Evolutionary conservation across 2,888 invertebrate species (phyloP), one percentile per base, ranked within the genome.

Genomic region (Eristalis arbustorum): DNA sequence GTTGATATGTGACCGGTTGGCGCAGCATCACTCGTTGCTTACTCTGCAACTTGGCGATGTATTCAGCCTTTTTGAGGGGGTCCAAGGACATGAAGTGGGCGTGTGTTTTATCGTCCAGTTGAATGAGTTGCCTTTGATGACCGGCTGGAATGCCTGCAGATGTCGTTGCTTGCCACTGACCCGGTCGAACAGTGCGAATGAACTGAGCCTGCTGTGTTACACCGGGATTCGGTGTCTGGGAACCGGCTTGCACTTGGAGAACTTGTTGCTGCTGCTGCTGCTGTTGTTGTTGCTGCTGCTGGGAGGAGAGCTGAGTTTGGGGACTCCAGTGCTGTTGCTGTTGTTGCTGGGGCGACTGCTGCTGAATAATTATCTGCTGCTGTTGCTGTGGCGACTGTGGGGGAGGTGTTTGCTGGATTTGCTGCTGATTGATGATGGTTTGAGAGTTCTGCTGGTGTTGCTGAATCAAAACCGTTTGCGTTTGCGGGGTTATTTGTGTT

Each of bases 1-100:
- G 91, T 71, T 91, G 93, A 85, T 91, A 92, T 3, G 92, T 90
- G 4, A 94, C 94, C 90, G 94, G 94, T 61, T 94, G 93, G 59
- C 95, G 94, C 68, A 95, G 89, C 88, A 95, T 90, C 37, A 94
- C 94, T 64, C 95, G 93, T 72, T 95, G 94, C 85, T 94, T 94
- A 88, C 94, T 94, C 91, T 96, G 96, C 85, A 97, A 93, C 91
- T 96, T 96, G 13, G 96, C 95, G 5, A 97, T 96, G 89, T 97
- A 97, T 91, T 96, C 94, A 1, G 96, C 96, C 57, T 96, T 94
- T 90, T 97, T 96, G 87, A 96, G 95, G 0, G 96, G 96, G 90
- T 96, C 96, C 95, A 96, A 94, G 22, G 96, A 96, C 90, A 97
- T 96, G 63, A 97, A 93, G 89, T 97, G 96, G 13, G 96, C 96